Percentiles rank a stretch among this genome's conserved stretches.
Conservation (phyloP, 2,888 invertebrate genomes). For the Lypha dubia region DNA sequence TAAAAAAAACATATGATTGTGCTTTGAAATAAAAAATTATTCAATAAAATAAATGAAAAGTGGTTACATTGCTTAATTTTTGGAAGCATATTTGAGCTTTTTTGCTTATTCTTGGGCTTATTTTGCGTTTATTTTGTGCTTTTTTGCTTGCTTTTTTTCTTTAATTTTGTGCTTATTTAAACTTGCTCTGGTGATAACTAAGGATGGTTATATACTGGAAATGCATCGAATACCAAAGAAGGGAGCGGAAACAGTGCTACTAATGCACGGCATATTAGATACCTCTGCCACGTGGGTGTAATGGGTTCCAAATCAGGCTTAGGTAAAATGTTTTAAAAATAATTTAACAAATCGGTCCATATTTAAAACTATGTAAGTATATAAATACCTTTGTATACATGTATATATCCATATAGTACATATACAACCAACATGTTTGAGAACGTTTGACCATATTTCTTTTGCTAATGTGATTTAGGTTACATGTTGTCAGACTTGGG, state of each 20-base stretch:
- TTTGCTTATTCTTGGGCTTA: too few relatives aligned
- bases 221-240: constrained; percentile 89
- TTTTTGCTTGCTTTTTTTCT: too few relatives aligned
- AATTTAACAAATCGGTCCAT: not conserved
- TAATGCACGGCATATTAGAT: constrained; percentile 90
- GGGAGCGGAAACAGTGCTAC: constrained; percentile 84
- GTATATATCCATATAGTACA: not conserved
- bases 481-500: constrained; percentile 82
- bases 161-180: too few relatives aligned
- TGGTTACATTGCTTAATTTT: too few relatives aligned
- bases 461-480: constrained; percentile 77
- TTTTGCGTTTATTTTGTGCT: too few relatives aligned
- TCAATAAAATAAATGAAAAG: too few relatives aligned
- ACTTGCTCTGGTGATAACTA: too few relatives aligned
- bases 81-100: too few relatives aligned
- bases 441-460: constrained; percentile 19
- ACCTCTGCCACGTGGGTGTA: constrained; percentile 90
- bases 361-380: too few relatives aligned
- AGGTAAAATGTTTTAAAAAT: constrained; percentile 83
- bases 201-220: constrained; percentile 91
- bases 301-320: constrained; percentile 88
- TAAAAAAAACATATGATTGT: too few relatives aligned
- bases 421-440: not conserved
- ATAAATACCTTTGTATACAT: not conserved
- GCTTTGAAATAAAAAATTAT: too few relatives aligned